Base-by-base conservation (phyloP, 2,797 vertebrate genomes). In the Remorina albescens region DNA sequence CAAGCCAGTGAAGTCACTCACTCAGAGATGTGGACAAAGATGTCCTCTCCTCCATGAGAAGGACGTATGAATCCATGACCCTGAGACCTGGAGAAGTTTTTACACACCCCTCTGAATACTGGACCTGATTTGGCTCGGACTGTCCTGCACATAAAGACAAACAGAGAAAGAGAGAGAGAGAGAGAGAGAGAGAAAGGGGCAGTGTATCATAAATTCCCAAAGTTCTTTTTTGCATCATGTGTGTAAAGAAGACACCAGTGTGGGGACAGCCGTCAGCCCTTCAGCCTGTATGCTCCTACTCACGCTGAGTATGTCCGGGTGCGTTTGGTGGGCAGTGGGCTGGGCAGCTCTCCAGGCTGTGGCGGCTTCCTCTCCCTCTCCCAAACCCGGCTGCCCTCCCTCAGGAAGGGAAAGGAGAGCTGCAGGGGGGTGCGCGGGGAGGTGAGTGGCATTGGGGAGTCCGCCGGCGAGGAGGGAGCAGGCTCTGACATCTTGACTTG, bases 21-120 rank as follows among this genome's bases (percentile, higher is more conserved):
- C 98, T 99, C 98, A 49, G 98, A 99, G 60, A 99, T 97, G 11
- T 99, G 98, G 71, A 99, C 98, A 0, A 98, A 99, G 91, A 99
- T 98, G 92, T 99, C 98, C 87, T 99, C 98, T 19, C 96, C 95
- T 77, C 98, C 97, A 0, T 93, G 96, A 77, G 95, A 94, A 0
- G 98, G 98, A 1, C 93, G 95, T 79, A 99, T 97, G 93, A 98
- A 99, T 44, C 98, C 98, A 0, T 99, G 98, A 85, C 98, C 98
- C 91, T 98, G 97, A 72, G 97, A 97, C 82, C 98, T 96, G 32
- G 96, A 99, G 92, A 99, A 99, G 94, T 97, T 97, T 92, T 97
- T 99, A 91, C 98, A 99, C 81, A 97, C 91, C 0, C 97, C 98
- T 87, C 97, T 99, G 88, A 94, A 99, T 63, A 97, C 90, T 0